Base-by-base conservation (phyloP, 1,140 invertebrate species). In the Drosophila miranda region DNA sequence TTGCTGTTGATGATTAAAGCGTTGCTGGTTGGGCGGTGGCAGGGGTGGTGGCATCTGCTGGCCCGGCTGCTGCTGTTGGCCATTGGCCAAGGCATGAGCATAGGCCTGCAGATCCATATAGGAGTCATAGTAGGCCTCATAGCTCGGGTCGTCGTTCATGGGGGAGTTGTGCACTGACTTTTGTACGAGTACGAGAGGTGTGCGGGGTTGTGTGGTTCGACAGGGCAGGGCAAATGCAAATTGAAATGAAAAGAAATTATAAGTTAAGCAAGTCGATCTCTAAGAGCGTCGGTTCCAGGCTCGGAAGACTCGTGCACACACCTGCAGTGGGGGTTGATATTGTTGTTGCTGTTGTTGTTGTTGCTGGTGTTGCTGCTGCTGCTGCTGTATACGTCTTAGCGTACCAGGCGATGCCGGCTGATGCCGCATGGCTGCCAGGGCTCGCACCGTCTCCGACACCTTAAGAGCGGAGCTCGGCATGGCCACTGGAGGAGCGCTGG, bases 361-460 rank as follows among this genome's bases (percentile, higher is more conserved):
- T 6, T 69, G 81, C 0, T 69, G 75, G 0, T 73, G 75, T 2
- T 81, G 76, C 5, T 76, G 75, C 23, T 82, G 78, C 26, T 78
- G 76, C 28, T 87, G 79, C 42, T 90, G 88, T 49, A 82, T 67
- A 55, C 89, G 77, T 6, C 96, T 93, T 13, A 96, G 91, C 3
- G 95, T 92, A 55, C 94, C 95, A 1, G 96, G 96, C 81, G 96
- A 97, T 1, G 96, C 95, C 0, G 96, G 96, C 73, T 95, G 96
- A 90, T 97, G 96, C 78, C 96, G 95, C 61, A 96, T 90, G 87
- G 97, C 96, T 0, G 96, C 97, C 57, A 97, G 90, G 19, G 95
- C 96, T 87, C 96, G 95, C 9, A 97, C 96, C 1, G 96, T 96
- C 90, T 97, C 96, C 2, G 96, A 96, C n/a, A 97, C 96, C 81